Evolutionary conservation across 2,797 vertebrate species (phyloP).

Genomic region (Siniperca undulata): DNA sequence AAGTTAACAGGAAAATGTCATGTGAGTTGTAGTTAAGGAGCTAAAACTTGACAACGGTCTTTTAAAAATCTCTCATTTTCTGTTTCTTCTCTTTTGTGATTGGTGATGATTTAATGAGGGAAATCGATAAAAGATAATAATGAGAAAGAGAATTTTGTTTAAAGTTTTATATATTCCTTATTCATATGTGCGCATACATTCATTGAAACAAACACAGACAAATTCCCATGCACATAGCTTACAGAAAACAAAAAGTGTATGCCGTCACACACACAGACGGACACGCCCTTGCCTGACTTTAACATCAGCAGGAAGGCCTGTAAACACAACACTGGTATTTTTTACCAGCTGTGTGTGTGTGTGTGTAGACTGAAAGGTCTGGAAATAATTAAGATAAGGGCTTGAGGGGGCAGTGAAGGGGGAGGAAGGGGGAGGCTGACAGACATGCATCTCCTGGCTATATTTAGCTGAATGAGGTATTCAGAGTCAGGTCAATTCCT

Average conservation of each 20-base stretch:
- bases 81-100: neutral
- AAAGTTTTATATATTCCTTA: neutral
- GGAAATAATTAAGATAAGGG: conserved; percentile 83
- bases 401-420: conserved; percentile 53
- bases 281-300: conserved; percentile 19
- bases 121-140: neutral
- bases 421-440: conserved; percentile 40
- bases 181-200: neutral
- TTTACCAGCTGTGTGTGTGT: conserved; percentile 52
- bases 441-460: conserved; percentile 71
- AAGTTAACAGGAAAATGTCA: no score
- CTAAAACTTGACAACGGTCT: no score
- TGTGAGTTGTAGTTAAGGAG: no score
- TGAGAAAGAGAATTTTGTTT: neutral
- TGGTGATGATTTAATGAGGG: neutral
- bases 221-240: neutral
- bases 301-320: conserved; percentile 57
- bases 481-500: conserved; percentile 56
- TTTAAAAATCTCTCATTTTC: neutral
- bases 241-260: conserved; percentile 5
- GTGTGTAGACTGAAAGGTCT: conserved; percentile 64
- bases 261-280: conserved; percentile 7
- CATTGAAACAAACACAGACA: neutral
- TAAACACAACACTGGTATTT: conserved; percentile 62
- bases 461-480: conserved; percentile 72